phyloP scores from a whole-genome alignment of 2,888 invertebrate species.

The Tetragonisca angustula region DNA sequence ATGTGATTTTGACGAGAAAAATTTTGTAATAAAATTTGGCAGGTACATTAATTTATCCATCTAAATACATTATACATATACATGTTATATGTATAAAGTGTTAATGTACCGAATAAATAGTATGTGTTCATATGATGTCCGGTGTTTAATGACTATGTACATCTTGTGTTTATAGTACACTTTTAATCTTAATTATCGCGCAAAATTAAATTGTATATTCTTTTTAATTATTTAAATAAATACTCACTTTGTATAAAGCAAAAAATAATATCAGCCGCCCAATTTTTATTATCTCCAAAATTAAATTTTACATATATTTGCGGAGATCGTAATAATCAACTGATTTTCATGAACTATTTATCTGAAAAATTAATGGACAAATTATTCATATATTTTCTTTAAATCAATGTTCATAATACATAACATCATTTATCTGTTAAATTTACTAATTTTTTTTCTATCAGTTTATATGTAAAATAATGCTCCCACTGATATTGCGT shows the following conservation, averaged over 20 bases:
- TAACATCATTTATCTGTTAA: neutral
- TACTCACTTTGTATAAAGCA: constrained; percentile 38
- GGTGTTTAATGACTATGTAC: constrained; percentile 18
- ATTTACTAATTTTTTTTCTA: constrained; percentile 39
- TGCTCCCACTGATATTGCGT: constrained; percentile 69
- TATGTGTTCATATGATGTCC: constrained; percentile 23
- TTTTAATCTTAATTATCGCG: constrained; percentile 17
- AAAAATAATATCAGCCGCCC: constrained; percentile 21
- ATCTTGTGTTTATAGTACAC: neutral
- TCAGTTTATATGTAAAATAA: constrained; percentile 61
- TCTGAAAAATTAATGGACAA: constrained; percentile 17
- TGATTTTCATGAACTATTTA: constrained; percentile 14
- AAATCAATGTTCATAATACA: neutral
- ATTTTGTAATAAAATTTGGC: neutral
- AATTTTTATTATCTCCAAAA: constrained; percentile 15
- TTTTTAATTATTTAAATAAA: constrained; percentile 43
- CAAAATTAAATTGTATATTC: constrained; percentile 40
- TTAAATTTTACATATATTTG: constrained; percentile 2
- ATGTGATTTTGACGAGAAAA: constrained; percentile 13
- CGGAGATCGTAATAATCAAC: neutral
- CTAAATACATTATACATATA: neutral
- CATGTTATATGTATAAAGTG: constrained; percentile 32
- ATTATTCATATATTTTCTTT: neutral
- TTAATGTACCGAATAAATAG: constrained; percentile 13
- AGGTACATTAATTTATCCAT: constrained; percentile 21